Evolutionary conservation across 1,140 invertebrate genomes (phyloP).

Genomic region (Rhagoletis zephyria): DNA sequence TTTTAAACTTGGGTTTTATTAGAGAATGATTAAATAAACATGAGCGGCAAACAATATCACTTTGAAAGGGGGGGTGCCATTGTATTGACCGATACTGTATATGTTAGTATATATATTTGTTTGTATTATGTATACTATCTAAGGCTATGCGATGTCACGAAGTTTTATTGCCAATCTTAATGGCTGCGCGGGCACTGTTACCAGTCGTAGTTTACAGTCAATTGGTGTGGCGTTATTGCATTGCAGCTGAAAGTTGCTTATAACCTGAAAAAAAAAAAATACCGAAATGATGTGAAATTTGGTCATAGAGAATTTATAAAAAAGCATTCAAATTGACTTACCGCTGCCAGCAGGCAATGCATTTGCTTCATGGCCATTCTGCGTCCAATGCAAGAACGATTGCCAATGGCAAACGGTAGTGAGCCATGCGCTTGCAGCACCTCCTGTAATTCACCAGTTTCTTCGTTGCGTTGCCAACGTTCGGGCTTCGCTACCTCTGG

Average conservation of each 20-base stretch:
- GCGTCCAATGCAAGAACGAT: constrained; percentile 86
- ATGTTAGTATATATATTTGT: constrained; percentile 5
- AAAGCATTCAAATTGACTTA: constrained; percentile 66
- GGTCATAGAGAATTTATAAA: not conserved
- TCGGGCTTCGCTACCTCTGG: constrained; percentile 83
- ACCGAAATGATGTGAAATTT: not conserved
- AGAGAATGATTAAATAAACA: not conserved
- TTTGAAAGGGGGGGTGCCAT: too few relatives aligned
- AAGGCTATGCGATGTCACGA: constrained; percentile 36
- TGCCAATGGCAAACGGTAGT: constrained; percentile 87
- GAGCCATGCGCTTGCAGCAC: constrained; percentile 79
- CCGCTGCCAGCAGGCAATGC: constrained; percentile 78
- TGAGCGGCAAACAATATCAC: too few relatives aligned
- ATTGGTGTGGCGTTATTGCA: constrained; percentile 75
- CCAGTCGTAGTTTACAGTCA: constrained; percentile 76
- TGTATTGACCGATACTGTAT: not conserved
- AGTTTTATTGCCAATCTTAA: constrained; percentile 63
- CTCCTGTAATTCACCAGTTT: constrained; percentile 72
- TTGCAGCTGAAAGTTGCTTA: constrained; percentile 74
- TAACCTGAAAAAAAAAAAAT: constrained; percentile 67
- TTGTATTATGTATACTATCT: not conserved
- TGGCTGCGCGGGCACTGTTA: constrained; percentile 76
- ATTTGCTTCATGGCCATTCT: constrained; percentile 85
- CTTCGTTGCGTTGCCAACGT: constrained; percentile 80
- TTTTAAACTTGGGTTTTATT: too few relatives aligned